Percentiles rank a stretch among this genome's conserved stretches.
These are phyloP conservation scores for Drosophila persimilis DNA, from an alignment of 1,140 invertebrate species.

Conservation along the genomic window DNA sequence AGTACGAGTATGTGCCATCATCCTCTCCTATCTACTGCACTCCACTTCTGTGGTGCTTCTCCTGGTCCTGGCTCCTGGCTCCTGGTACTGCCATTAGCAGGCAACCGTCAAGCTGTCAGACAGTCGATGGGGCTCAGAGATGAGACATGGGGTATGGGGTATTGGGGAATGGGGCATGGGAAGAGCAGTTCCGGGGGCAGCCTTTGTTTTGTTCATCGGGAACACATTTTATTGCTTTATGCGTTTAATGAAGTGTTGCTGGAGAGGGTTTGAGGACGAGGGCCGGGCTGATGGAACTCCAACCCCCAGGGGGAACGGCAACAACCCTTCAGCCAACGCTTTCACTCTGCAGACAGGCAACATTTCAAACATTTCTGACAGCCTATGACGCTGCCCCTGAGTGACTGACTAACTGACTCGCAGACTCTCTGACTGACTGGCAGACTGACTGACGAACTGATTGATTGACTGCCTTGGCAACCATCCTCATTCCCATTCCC, in stretches of 20 bases:
- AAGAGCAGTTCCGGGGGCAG: neutral
- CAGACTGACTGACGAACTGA: conserved; percentile 42
- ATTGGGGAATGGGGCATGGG: neutral
- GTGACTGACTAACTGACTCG: conserved; percentile 18
- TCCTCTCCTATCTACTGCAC: conserved; percentile 2
- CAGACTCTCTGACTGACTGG: conserved; percentile 22
- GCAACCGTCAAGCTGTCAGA: conserved; percentile 67
- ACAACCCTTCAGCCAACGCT: conserved; percentile 64
- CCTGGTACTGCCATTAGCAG: conserved; percentile 61
- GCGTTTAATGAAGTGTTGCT: conserved; percentile 79
- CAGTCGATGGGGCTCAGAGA: conserved; percentile 31
- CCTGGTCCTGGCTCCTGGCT: neutral
- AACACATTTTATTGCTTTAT: conserved; percentile 79
- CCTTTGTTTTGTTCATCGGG: conserved; percentile 61
- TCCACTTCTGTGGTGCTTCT: neutral
- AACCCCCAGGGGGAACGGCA: conserved; percentile 20
- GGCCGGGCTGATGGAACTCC: neutral
- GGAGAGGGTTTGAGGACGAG: neutral
- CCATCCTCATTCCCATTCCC: conserved; percentile 26
- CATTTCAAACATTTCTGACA: conserved; percentile 79
- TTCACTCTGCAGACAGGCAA: conserved; percentile 56
- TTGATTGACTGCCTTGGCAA: conserved; percentile 48
- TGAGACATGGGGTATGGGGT: neutral
- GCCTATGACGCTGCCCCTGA: conserved; percentile 35
- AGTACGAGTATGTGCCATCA: neutral